Evolutionary conservation across 2,888 invertebrate genomes (phyloP).

Genomic region (Beris chalybata): DNA sequence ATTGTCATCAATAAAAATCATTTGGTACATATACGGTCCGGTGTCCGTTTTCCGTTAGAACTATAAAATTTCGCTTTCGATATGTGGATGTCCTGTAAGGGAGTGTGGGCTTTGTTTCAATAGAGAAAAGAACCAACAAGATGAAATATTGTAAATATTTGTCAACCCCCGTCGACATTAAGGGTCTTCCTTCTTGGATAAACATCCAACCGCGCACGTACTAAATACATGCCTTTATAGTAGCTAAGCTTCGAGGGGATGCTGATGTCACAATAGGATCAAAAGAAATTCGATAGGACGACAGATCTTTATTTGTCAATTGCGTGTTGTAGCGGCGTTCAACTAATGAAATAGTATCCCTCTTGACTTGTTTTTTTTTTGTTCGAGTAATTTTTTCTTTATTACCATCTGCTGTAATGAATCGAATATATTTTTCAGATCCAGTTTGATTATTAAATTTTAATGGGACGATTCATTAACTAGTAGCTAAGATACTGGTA

Average conservation of each 20-base stretch:
- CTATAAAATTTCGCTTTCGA: conserved; percentile 1
- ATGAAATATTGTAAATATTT: conserved; percentile 32
- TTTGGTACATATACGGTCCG: conserved; percentile 21
- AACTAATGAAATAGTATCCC: conserved; percentile 31
- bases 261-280: conserved; percentile 32
- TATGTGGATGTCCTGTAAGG: neutral
- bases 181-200: conserved; percentile 31
- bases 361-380: neutral
- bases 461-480: too few relatives aligned
- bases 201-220: conserved; percentile 28
- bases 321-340: conserved; percentile 31
- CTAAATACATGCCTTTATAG: conserved; percentile 3
- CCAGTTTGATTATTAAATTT: too few relatives aligned
- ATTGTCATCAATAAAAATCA: conserved; percentile 23
- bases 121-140: conserved; percentile 7
- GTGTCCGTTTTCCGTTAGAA: neutral
- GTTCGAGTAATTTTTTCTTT: conserved; percentile 9
- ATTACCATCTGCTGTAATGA: conserved; percentile 18
- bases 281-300: conserved; percentile 24
- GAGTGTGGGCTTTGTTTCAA: neutral
- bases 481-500: too few relatives aligned
- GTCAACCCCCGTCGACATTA: conserved; percentile 33
- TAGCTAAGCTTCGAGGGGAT: conserved; percentile 8
- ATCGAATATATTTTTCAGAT: too few relatives aligned
- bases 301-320: conserved; percentile 28